These are phyloP conservation scores for Caenorhabditis uteleia DNA, from an alignment of 2,888 invertebrate species.

Conservation along the genomic window DNA sequence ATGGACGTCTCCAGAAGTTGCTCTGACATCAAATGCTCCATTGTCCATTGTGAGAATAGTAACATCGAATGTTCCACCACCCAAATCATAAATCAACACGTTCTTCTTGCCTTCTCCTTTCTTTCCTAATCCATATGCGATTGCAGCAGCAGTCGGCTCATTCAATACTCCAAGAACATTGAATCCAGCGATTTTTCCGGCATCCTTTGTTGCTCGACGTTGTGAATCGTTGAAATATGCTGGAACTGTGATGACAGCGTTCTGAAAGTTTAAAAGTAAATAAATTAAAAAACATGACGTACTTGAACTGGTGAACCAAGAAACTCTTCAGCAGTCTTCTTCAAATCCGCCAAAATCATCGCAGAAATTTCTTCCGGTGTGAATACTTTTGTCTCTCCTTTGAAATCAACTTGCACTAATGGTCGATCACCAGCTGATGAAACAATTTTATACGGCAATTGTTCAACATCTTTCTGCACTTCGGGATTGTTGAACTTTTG, in stretches of 20 bases:
- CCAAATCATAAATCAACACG: constrained; percentile 36
- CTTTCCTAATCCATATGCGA: constrained; percentile 28
- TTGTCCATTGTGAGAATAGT: constrained; percentile 33
- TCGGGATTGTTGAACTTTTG: constrained; percentile 24
- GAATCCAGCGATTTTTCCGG: constrained; percentile 21
- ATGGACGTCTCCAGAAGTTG: constrained; percentile 40
- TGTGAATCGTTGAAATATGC: constrained; percentile 39
- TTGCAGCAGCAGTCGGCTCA: constrained; percentile 37
- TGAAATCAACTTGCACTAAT: constrained; percentile 10
- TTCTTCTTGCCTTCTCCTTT: constrained; percentile 25
- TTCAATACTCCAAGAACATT: constrained; percentile 33
- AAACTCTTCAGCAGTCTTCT: constrained; percentile 30
- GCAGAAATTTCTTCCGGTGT: constrained; percentile 19
- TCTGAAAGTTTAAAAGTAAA: neutral
- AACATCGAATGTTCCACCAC: constrained; percentile 41
- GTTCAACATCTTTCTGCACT: constrained; percentile 23
- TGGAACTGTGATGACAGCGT: constrained; percentile 42
- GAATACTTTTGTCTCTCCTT: constrained; percentile 5
- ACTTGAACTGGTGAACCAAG: constrained; percentile 12
- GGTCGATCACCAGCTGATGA: constrained; percentile 12
- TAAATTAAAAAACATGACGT: neutral
- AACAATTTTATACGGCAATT: constrained; percentile 13
- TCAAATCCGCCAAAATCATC: constrained; percentile 19
- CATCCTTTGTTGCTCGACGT: constrained; percentile 34
- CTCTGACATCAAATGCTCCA: constrained; percentile 9